These are phyloP conservation scores for Oncorhynchus masou DNA, from an alignment of 2,113 vertebrate species.

Conservation along the genomic window DNA sequence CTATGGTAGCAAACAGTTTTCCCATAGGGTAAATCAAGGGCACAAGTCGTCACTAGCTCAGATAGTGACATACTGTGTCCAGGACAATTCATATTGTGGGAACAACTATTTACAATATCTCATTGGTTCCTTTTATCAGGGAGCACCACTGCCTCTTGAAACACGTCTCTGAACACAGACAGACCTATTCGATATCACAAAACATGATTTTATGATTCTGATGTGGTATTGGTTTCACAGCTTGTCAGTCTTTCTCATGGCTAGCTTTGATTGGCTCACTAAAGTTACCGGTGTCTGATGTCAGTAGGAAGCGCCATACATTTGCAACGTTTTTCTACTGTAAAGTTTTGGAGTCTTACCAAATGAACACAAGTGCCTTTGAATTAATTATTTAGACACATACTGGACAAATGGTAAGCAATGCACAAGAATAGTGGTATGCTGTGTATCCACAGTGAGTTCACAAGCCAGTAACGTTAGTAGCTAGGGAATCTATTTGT, in stretches of 20 bases:
- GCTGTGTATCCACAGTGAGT: neutral
- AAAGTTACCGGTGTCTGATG: conserved; percentile 30
- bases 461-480: neutral
- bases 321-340: conserved; percentile 49
- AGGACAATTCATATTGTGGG: too few species aligned
- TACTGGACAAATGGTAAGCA: conserved; percentile 33
- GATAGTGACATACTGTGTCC: too few species aligned
- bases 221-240: conserved; percentile 40
- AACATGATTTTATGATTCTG: neutral
- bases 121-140: too few species aligned
- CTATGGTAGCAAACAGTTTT: too few species aligned
- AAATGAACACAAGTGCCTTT: conserved; percentile 50
- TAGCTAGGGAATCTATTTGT: neutral
- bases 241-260: conserved; percentile 27
- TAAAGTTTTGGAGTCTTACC: conserved; percentile 9
- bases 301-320: conserved; percentile 63
- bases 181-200: neutral
- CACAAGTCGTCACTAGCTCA: too few species aligned
- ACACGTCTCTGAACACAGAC: neutral
- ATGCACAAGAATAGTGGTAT: neutral
- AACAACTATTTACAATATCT: too few species aligned
- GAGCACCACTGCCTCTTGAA: too few species aligned
- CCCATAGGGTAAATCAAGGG: too few species aligned
- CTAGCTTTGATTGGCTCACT: conserved; percentile 45
- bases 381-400: conserved; percentile 6